Conservation (phyloP, 2,888 invertebrate genomes). For the Monopis laevigella region DNA sequence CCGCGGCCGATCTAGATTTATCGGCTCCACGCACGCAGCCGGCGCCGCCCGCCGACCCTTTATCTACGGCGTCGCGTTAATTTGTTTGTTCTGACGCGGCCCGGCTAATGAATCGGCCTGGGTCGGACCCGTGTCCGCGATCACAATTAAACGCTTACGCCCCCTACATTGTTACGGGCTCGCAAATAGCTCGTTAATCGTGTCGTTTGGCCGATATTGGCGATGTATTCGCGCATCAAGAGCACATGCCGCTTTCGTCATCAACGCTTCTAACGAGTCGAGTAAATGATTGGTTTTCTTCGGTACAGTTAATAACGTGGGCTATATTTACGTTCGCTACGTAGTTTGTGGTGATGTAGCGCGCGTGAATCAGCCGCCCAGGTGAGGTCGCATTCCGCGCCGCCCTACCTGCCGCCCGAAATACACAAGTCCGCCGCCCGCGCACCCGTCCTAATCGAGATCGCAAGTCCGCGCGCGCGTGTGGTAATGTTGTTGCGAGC, state of each 20-base stretch:
- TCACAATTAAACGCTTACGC: conserved; percentile 53
- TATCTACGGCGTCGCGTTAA: conserved; percentile 42
- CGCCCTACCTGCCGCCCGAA: conserved; percentile 44
- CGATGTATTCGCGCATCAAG: neutral
- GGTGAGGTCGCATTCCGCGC: conserved; percentile 63
- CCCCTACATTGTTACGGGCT: conserved; percentile 46
- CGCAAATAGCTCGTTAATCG: conserved; percentile 57
- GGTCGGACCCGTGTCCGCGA: conserved; percentile 52
- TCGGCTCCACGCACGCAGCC: conserved; percentile 45
- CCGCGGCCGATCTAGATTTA: conserved; percentile 11
- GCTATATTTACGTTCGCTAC: conserved; percentile 19
- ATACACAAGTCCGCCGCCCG: conserved; percentile 49
- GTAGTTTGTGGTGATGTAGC: conserved; percentile 57
- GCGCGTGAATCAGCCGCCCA: conserved; percentile 58
- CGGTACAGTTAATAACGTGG: too few relatives aligned
- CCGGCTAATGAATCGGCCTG: conserved; percentile 61
- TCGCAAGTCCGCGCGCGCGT: too few relatives aligned
- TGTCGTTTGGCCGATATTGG: neutral
- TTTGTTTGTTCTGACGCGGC: conserved; percentile 64
- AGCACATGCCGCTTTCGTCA: neutral
- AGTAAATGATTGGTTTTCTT: too few relatives aligned
- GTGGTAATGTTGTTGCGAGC: too few relatives aligned
- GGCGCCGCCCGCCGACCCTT: conserved; percentile 37
- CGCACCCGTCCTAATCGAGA: conserved; percentile 4
- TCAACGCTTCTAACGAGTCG: too few relatives aligned